These are phyloP conservation scores for Morus bassanus DNA, from an alignment of 2,797 vertebrate species.

Conservation along the genomic window DNA sequence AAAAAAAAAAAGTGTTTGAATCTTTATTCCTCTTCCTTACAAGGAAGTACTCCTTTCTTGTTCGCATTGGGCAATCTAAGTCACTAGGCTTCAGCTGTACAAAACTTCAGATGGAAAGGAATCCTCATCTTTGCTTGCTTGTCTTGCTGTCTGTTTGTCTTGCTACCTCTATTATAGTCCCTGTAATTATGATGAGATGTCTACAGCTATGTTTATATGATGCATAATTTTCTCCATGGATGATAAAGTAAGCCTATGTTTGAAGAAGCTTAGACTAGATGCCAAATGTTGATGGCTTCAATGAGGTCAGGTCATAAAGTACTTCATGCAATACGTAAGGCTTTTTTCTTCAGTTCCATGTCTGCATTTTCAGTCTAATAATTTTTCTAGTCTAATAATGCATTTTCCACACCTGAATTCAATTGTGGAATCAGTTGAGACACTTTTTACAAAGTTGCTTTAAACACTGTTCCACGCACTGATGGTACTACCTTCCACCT, in stretches of 20 bases:
- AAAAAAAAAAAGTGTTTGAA: not conserved
- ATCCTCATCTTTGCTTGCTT: not conserved
- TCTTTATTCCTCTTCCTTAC: not conserved
- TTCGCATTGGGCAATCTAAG: not conserved
- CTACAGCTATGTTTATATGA: not conserved
- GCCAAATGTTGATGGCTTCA: not conserved
- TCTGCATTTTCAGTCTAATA: not conserved
- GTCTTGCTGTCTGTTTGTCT: not conserved
- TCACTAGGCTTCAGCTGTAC: not conserved
- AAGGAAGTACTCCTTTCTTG: not conserved
- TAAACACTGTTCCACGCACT: not conserved
- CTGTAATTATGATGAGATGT: not conserved
- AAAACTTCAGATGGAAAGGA: not conserved
- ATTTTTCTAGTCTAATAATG: not conserved
- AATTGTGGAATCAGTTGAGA: not conserved
- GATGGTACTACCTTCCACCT: not conserved
- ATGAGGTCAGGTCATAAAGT: not conserved
- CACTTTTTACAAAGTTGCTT: not conserved
- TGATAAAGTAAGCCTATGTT: not conserved
- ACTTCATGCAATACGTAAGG: not conserved
- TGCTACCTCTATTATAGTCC: not conserved
- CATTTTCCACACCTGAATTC: not conserved
- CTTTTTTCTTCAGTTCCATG: not conserved
- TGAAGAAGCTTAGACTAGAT: not conserved
- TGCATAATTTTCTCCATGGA: not conserved